Evolutionary conservation across 2,113 vertebrate species (phyloP).

Genomic region (Fregata magnificens): DNA sequence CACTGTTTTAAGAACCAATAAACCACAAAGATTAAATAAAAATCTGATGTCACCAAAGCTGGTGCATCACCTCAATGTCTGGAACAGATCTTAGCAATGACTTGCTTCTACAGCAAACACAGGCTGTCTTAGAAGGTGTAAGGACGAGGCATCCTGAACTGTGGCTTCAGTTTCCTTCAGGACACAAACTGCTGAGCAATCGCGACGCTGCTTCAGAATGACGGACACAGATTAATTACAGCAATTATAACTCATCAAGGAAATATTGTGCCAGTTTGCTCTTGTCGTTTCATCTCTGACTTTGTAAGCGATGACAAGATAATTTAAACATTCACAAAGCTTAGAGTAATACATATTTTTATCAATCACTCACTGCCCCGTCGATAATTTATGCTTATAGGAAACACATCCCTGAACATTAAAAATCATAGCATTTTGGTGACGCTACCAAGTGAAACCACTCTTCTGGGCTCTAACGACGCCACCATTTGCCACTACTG

Average conservation of each 20-base stretch:
- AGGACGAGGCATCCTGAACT: not conserved
- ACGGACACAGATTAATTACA: not conserved
- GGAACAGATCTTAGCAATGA: not conserved
- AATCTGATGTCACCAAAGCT: not conserved
- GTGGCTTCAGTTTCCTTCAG: not conserved
- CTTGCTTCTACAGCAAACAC: not conserved
- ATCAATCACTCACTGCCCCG: not conserved
- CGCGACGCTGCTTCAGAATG: rapidly evolving
- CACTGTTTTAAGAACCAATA: not conserved
- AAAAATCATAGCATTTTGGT: not conserved
- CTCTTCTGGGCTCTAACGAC: not conserved
- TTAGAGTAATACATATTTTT: not conserved
- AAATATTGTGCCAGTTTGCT: not conserved
- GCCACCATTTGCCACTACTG: rapidly evolving
- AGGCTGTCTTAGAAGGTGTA: not conserved
- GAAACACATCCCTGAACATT: not conserved
- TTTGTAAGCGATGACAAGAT: not conserved
- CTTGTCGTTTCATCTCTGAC: not conserved
- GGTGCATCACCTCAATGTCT: not conserved
- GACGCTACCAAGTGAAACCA: not conserved
- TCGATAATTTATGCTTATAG: not conserved
- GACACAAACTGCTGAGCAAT: not conserved
- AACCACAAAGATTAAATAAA: not conserved
- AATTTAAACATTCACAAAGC: not conserved
- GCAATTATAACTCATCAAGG: not conserved